Conservation (phyloP, 1,140 invertebrate species). For the Bombus impatiens region DNA sequence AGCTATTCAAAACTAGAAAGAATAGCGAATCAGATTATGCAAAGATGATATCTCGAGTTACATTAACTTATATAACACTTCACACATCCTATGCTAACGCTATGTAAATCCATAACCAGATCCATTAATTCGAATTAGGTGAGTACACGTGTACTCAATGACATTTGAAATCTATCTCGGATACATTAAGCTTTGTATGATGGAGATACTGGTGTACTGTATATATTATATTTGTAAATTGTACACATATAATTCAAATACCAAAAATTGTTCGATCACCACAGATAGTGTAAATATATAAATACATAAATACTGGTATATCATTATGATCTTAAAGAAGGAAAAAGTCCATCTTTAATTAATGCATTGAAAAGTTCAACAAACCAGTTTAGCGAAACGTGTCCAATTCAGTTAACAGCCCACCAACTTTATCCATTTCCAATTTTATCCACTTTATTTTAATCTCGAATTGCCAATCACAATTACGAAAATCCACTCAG, state of each 20-base stretch:
- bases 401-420: too few species aligned
- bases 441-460: neutral
- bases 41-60: neutral
- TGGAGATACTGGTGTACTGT: neutral
- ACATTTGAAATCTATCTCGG: neutral
- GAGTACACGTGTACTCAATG: neutral
- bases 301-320: too few species aligned
- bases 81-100: neutral
- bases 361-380: neutral
- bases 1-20: neutral
- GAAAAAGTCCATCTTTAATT: too few species aligned
- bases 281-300: neutral
- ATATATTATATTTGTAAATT: neutral
- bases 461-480: neutral
- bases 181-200: neutral
- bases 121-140: neutral
- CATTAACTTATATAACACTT: neutral
- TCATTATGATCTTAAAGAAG: too few species aligned
- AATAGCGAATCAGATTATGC: neutral
- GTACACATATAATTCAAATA: neutral
- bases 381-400: neutral
- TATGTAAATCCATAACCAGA: constrained; percentile 23
- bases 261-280: neutral
- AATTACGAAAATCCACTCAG: neutral
- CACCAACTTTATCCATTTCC: neutral